Conservation (phyloP, 2,113 vertebrate genomes). For the Halcyon senegalensis region DNA sequence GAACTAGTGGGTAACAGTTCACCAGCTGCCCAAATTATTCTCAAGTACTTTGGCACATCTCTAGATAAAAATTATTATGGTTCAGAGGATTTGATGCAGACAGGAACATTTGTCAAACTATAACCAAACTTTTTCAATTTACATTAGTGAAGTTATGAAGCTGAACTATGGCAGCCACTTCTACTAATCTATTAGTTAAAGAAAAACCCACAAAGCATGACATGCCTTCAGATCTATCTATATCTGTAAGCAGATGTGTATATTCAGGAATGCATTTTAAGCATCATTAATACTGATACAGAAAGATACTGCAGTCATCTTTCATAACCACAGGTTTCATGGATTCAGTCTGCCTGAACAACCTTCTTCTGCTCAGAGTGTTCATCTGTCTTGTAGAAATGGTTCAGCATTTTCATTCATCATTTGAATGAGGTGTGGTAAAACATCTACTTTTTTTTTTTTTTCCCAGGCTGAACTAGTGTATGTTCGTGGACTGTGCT, state of each 20-base stretch:
- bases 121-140: conserved; percentile 67
- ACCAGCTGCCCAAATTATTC: conserved; percentile 40
- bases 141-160: conserved; percentile 62
- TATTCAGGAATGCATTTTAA: conserved; percentile 68
- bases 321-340: conserved; percentile 57
- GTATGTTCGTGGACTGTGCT: conserved; percentile 52
- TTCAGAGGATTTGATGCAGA: conserved; percentile 35
- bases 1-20: conserved; percentile 12
- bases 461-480: neutral
- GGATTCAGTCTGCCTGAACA: conserved; percentile 34
- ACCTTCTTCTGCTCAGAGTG: conserved; percentile 28
- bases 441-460: conserved; percentile 13
- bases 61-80: conserved; percentile 38
- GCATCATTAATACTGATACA: conserved; percentile 66
- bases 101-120: conserved; percentile 64
- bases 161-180: conserved; percentile 52
- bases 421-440: conserved; percentile 57
- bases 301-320: conserved; percentile 51
- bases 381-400: conserved; percentile 62
- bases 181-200: conserved; percentile 53
- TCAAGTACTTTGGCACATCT: conserved; percentile 24
- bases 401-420: conserved; percentile 67
- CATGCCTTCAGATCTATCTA: conserved; percentile 4
- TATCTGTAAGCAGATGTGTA: conserved; percentile 63
- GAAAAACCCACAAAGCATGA: conserved; percentile 25